Conservation (phyloP, 1,140 invertebrate genomes). For the Polypedilum vanderplanki region DNA sequence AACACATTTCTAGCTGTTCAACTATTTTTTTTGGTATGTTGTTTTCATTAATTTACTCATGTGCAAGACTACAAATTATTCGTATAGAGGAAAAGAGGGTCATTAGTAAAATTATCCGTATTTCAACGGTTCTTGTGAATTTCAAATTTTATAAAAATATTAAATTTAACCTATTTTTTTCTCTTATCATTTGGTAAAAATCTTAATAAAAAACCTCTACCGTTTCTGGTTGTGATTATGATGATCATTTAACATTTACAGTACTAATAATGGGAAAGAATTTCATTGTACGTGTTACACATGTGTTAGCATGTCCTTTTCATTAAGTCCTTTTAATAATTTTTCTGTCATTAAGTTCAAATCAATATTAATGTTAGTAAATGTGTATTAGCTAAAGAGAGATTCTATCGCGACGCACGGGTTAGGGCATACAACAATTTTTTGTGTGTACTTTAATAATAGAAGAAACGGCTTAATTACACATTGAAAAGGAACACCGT, state of each 20-base stretch:
- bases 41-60: background rate
- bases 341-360: constrained; percentile 19
- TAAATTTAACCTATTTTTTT: too few relatives aligned
- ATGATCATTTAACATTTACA: background rate
- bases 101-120: too few relatives aligned
- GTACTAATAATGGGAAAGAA: background rate
- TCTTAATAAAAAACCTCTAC: too few relatives aligned
- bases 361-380: background rate
- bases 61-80: background rate
- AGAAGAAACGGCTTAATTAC: background rate
- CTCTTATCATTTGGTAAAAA: too few relatives aligned
- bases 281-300: background rate
- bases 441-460: constrained; percentile 14
- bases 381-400: background rate
- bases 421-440: background rate
- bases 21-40: too few relatives aligned
- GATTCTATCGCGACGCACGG: background rate
- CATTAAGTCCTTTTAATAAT: constrained; percentile 10
- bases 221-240: too few relatives aligned
- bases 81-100: too few relatives aligned
- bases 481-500: background rate
- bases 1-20: background rate
- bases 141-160: too few relatives aligned
- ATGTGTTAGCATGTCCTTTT: constrained; percentile 17
- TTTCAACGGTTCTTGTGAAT: too few relatives aligned